phyloP scores from a whole-genome alignment of 2,888 invertebrate genomes.

The Luffia ferchaultella region DNA sequence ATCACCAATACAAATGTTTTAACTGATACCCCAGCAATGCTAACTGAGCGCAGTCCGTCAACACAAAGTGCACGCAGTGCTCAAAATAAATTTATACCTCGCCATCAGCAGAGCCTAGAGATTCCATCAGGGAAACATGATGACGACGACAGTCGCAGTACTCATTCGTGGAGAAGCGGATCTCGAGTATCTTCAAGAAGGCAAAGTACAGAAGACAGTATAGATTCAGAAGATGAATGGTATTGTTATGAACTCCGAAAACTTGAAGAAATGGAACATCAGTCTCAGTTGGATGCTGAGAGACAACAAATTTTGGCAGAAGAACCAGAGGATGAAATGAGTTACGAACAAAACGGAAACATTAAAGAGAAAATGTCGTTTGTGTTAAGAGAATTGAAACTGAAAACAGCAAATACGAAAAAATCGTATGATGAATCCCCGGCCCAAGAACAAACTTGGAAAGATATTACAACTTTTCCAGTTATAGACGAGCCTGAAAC shows the following conservation, averaged over 20 bases:
- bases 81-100: slow-evolving; percentile 67
- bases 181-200: slow-evolving; percentile 86
- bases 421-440: slow-evolving; percentile 46
- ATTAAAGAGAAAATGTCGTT: slow-evolving; percentile 83
- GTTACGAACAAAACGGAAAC: slow-evolving; percentile 69
- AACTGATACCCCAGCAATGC: slow-evolving; percentile 57
- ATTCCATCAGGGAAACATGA: slow-evolving; percentile 77
- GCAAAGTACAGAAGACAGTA: slow-evolving; percentile 92
- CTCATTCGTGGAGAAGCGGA: slow-evolving; percentile 87
- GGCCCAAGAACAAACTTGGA: slow-evolving; percentile 41
- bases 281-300: slow-evolving; percentile 71
- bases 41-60: slow-evolving; percentile 72
- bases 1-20: slow-evolving; percentile 35
- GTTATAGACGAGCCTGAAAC: slow-evolving; percentile 47
- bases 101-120: slow-evolving; percentile 81
- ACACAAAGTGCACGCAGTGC: slow-evolving; percentile 67
- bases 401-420: slow-evolving; percentile 68
- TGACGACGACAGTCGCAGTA: slow-evolving; percentile 87
- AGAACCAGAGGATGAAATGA: slow-evolving; percentile 59
- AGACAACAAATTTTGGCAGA: slow-evolving; percentile 69
- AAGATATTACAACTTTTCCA: slow-evolving; percentile 55
- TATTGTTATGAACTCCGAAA: slow-evolving; percentile 89
- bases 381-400: slow-evolving; percentile 77
- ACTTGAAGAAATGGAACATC: slow-evolving; percentile 85
- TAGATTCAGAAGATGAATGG: slow-evolving; percentile 94